These are phyloP conservation scores for Limonius californicus DNA, from an alignment of 1,140 invertebrate species.

Conservation along the genomic window DNA sequence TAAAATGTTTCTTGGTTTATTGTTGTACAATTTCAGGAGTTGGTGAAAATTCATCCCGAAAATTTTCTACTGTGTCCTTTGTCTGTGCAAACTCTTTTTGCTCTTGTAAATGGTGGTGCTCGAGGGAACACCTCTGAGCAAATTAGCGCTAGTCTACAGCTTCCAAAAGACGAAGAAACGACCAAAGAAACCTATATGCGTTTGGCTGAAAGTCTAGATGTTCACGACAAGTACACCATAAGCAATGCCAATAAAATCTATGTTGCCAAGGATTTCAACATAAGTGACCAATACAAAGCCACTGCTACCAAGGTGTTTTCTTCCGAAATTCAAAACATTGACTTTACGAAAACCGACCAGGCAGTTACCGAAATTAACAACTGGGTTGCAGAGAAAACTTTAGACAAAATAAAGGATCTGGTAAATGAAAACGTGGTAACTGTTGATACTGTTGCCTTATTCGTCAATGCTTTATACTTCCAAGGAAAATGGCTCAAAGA, in stretches of 20 bases:
- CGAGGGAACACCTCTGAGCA: constrained; percentile 50
- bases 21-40: too few species aligned
- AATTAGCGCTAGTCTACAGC: constrained; percentile 39
- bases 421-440: constrained; percentile 53
- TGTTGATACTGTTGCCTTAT: constrained; percentile 56
- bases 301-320: neutral
- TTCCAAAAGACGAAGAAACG: neutral
- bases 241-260: constrained; percentile 39
- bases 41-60: neutral
- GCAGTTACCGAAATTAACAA: constrained; percentile 56
- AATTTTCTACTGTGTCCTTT: constrained; percentile 46
- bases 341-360: constrained; percentile 48
- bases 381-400: constrained; percentile 67
- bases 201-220: constrained; percentile 47
- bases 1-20: too few species aligned
- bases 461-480: constrained; percentile 83
- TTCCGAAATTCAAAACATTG: constrained; percentile 34
- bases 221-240: constrained; percentile 46
- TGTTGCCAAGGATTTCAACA: constrained; percentile 48
- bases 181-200: neutral
- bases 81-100: constrained; percentile 45
- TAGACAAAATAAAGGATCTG: constrained; percentile 64
- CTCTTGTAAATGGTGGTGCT: constrained; percentile 50
- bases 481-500: constrained; percentile 48
- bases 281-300: neutral